Evolutionary conservation across 1,140 invertebrate genomes (phyloP).

Genomic region (Heliconius congener): DNA sequence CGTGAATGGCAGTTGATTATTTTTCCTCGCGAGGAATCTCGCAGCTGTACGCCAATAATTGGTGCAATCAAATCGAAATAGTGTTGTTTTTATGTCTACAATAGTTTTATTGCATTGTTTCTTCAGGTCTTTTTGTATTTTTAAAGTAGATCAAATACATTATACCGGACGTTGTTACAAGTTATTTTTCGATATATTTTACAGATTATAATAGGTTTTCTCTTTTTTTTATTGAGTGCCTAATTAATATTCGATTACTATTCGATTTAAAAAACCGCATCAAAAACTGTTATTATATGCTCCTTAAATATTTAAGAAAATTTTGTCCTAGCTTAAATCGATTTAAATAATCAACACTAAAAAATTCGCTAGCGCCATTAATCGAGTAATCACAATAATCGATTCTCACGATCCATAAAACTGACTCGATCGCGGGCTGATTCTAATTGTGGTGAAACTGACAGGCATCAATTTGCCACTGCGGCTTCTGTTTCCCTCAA

Average conservation of each 20-base stretch:
- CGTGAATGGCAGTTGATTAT: slow-evolving; percentile 52
- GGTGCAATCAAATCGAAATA: slow-evolving; percentile 43
- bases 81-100: slow-evolving; percentile 16
- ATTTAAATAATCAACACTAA: not conserved
- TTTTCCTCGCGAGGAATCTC: slow-evolving; percentile 37
- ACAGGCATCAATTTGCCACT: slow-evolving; percentile 63
- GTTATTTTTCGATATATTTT: too few relatives aligned
- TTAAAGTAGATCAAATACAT: not conserved
- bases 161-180: too few relatives aligned
- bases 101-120: slow-evolving; percentile 19
- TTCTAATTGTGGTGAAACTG: slow-evolving; percentile 52
- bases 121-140: not conserved
- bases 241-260: too few relatives aligned
- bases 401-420: slow-evolving; percentile 65
- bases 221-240: too few relatives aligned
- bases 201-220: too few relatives aligned
- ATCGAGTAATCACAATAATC: slow-evolving; percentile 41
- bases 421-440: slow-evolving; percentile 43
- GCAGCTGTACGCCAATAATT: slow-evolving; percentile 43
- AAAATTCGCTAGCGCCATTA: slow-evolving; percentile 27
- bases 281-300: not conserved
- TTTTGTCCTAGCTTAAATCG: not conserved
- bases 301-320: not conserved
- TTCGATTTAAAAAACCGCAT: too few relatives aligned
- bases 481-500: slow-evolving; percentile 60